Base-by-base conservation (phyloP, 2,113 vertebrate genomes). In the Thalassoma bifasciatum region DNA sequence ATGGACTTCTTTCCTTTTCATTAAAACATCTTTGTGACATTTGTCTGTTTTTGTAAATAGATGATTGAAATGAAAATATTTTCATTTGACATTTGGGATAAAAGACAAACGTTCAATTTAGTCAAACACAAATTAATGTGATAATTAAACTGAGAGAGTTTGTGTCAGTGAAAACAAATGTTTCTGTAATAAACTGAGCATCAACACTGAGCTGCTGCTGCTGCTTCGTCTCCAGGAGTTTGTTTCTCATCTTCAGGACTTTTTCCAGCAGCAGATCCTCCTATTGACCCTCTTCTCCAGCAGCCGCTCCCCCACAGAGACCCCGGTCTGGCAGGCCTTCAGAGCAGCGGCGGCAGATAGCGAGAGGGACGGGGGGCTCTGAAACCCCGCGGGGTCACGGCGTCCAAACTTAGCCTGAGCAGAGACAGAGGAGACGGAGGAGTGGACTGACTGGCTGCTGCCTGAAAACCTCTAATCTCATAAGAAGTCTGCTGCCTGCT, bases 381-480 rank as follows among this genome's bases (percentile, higher is more conserved):
- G 53, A 75, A 75, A 50, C 68, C 71, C 79, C 19, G 8, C 36
- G 1, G 75, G 76, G 74, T 72, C 61, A 34, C 36, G 0, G 67
- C 64, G 24, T 67, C 68, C 69, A 74, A 82, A 84, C 77, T 75
- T 69, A 72, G 49, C 65, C 63, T 1, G 68, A 84, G 79, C 37
- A 1, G 51, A 76, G 70, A 42, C 72, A 10, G 76, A 72, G 65
- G 72, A 72, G 85, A 21, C 53, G 21, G 69, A 67, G 57, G 67
- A 89, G 74, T 79, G 76, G 61, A 66, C 85, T 66, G 77, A 77
- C 72, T 72, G 54, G 64, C 82, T 87, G 64, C 82, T 87, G 84
- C 87, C 79, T 83, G 70, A 89, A 93, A 89, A 87, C 5, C 50
- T 90, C 84, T 92, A 87, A 92, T 91, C 90, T 91, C 83, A 83